A percentile compares a stretch with the other conserved stretches of the same genome.
Conservation (phyloP, 2,888 invertebrate species). For the Nasonovia ribisnigri region DNA sequence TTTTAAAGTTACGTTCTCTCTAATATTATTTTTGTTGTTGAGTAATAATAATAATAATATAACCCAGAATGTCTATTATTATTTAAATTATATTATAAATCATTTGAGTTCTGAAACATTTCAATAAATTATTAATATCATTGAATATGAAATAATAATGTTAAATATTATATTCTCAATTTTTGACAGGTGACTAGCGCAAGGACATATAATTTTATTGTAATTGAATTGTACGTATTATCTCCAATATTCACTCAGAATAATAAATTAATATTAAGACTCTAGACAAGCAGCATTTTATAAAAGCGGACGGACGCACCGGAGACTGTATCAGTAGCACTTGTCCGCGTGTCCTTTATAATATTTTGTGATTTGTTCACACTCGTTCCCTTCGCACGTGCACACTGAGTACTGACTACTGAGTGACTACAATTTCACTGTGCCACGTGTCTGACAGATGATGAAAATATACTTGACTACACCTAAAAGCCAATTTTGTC, state of each 20-base stretch:
- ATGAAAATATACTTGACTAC: constrained; percentile 5
- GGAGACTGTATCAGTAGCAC: too few species aligned
- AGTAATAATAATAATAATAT: neutral
- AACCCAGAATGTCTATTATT: neutral
- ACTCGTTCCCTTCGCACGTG: neutral
- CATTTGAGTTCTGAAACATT: neutral
- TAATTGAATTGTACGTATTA: neutral
- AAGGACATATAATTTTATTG: neutral
- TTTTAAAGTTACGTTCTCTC: constrained; percentile 21
- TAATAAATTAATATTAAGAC: neutral
- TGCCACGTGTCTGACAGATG: constrained; percentile 35
- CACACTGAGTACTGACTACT: neutral
- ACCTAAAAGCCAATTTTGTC: constrained; percentile 40
- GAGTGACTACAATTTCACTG: neutral
- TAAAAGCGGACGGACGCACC: neutral
- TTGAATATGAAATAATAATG: neutral
- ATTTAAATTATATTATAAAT: neutral
- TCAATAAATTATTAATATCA: neutral
- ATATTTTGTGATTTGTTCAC: neutral
- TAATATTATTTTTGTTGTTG: neutral
- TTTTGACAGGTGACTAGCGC: neutral
- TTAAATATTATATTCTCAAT: neutral
- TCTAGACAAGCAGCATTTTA: neutral
- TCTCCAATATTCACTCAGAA: neutral
- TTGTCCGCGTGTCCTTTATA: constrained; percentile 1